Conservation (phyloP, 2,888 invertebrate species). For the Amiota communis region DNA sequence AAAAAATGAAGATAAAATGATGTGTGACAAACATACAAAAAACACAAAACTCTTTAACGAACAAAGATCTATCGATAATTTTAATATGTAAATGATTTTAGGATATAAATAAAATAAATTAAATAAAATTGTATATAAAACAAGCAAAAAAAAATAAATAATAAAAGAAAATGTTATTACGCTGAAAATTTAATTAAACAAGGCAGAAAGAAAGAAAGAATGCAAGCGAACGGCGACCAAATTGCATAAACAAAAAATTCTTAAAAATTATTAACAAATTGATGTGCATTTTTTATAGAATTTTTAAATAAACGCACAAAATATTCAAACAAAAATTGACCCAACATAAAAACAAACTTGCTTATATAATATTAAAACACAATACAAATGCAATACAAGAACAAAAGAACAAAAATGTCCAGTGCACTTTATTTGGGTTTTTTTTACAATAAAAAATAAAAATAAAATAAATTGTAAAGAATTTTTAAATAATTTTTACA, state of each 20-base stretch:
- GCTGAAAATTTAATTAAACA: conserved; percentile 52
- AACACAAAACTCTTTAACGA: neutral
- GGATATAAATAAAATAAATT: neutral
- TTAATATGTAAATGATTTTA: conserved; percentile 1
- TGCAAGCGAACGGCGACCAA: conserved; percentile 35
- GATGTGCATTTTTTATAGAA: conserved; percentile 22
- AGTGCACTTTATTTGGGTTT: neutral
- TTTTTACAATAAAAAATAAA: neutral
- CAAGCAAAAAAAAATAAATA: neutral
- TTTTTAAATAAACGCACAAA: conserved; percentile 36
- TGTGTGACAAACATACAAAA: neutral
- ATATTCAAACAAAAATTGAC: conserved; percentile 16
- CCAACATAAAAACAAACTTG: conserved; percentile 14
- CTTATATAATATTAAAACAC: conserved; percentile 50
- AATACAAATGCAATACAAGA: too few species aligned
- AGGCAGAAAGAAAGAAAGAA: too few species aligned
- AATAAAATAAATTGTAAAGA: neutral
- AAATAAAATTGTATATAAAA: conserved; percentile 5
- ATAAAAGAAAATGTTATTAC: conserved; percentile 48
- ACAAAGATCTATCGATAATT: conserved; percentile 11
- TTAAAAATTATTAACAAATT: conserved; percentile 22
- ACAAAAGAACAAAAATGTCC: neutral
- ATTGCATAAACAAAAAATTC: conserved; percentile 37
- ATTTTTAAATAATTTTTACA: conserved; percentile 23
- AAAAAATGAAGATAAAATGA: too few species aligned